Evolutionary conservation across 1,140 invertebrate genomes (phyloP).

Genomic region (Anagrus nilaparvatae): DNA sequence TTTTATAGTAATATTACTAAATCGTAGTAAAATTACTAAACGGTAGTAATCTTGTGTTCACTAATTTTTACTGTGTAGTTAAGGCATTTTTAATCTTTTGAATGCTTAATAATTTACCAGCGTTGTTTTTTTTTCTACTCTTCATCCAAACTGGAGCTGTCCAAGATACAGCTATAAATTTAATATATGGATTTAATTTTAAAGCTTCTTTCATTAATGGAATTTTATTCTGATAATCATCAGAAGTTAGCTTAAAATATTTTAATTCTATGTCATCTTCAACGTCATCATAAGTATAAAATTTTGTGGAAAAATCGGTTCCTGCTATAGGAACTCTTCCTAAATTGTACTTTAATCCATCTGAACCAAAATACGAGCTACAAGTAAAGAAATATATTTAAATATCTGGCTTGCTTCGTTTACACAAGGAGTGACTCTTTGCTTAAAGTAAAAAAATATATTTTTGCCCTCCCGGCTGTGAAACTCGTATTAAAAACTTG

Average conservation of each 20-base stretch:
- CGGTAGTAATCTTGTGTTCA: too few species aligned
- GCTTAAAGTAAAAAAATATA: too few species aligned
- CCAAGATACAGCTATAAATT: slow-evolving; percentile 67
- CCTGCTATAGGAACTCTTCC: slow-evolving; percentile 58
- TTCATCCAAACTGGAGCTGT: slow-evolving; percentile 91
- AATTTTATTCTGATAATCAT: slow-evolving; percentile 41
- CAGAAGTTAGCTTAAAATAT: slow-evolving; percentile 31
- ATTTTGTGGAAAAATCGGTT: slow-evolving; percentile 58
- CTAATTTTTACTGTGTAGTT: too few species aligned
- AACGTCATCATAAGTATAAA: slow-evolving; percentile 60
- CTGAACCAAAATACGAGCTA: slow-evolving; percentile 35
- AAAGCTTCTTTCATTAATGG: slow-evolving; percentile 28
- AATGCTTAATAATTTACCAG: too few species aligned
- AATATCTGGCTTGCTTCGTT: too few species aligned
- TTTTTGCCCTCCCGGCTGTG: too few species aligned
- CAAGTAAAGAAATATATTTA: too few species aligned
- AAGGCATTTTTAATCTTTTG: too few species aligned
- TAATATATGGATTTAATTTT: slow-evolving; percentile 24
- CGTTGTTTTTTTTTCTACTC: slow-evolving; percentile 54
- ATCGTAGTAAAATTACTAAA: too few species aligned
- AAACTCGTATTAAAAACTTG: too few species aligned
- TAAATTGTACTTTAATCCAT: slow-evolving; percentile 53
- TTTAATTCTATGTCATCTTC: slow-evolving; percentile 24
- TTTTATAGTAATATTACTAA: too few species aligned
- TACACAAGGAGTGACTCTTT: too few species aligned